These are phyloP conservation scores for Dioctria linearis DNA, from an alignment of 2,888 invertebrate genomes.

Conservation along the genomic window DNA sequence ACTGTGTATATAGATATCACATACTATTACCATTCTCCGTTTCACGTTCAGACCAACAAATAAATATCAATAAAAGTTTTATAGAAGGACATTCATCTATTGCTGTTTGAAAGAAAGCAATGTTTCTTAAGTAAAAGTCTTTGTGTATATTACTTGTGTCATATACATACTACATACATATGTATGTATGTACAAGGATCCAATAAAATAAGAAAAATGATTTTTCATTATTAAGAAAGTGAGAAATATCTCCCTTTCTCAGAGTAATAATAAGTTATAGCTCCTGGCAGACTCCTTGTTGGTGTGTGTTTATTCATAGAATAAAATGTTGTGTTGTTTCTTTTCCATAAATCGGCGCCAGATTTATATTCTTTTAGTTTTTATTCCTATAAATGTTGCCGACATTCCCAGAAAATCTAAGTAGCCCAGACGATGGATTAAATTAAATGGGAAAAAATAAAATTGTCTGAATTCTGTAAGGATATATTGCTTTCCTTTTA, in stretches of 20 bases:
- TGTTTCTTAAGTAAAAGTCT: neutral
- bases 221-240: neutral
- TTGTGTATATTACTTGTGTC: too few relatives aligned
- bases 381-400: too few relatives aligned
- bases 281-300: neutral
- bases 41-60: neutral
- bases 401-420: too few relatives aligned
- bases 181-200: neutral
- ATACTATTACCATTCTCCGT: too few relatives aligned
- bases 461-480: too few relatives aligned
- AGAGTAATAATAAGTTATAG: neutral
- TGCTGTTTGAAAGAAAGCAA: neutral
- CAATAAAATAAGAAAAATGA: slow-evolving; percentile 13
- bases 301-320: neutral
- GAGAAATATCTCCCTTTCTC: neutral
- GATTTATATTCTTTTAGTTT: neutral
- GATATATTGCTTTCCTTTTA: too few relatives aligned
- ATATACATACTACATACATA: neutral
- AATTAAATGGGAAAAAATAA: too few relatives aligned
- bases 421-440: too few relatives aligned
- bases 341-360: neutral
- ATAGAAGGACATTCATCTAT: neutral
- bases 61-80: slow-evolving; percentile 5
- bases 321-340: neutral
- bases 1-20: too few relatives aligned